A percentile compares a stretch with the other conserved stretches of the same genome.
Conservation (phyloP, 2,797 vertebrate genomes). For the Anisognathus igniventris region DNA sequence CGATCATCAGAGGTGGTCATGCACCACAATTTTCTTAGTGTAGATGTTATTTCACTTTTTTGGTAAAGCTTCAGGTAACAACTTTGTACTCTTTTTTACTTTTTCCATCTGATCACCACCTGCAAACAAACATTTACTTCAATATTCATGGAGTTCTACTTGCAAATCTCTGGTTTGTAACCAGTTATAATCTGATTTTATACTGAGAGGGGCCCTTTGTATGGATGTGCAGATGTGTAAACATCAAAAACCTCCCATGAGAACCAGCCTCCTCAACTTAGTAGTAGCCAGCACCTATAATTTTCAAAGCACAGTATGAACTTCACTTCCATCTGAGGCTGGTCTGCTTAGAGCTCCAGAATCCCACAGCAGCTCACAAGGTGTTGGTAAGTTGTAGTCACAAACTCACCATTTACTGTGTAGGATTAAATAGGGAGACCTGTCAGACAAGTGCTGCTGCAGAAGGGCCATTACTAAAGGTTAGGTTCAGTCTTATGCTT, state of each 20-base stretch:
- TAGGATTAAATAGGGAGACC: background rate
- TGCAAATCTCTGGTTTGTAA: background rate
- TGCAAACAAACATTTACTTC: background rate
- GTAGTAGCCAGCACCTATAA: background rate
- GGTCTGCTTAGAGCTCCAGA: background rate
- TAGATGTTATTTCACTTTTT: background rate
- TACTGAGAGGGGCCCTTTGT: background rate
- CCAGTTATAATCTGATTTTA: background rate
- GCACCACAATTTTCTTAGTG: background rate
- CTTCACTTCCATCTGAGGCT: background rate
- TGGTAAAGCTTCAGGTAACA: background rate
- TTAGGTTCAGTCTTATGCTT: background rate
- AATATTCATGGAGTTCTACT: background rate
- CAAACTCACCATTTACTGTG: background rate
- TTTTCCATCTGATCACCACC: background rate
- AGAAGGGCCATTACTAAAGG: background rate
- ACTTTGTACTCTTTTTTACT: background rate
- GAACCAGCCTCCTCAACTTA: background rate
- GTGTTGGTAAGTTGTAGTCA: background rate
- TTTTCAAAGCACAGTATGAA: background rate
- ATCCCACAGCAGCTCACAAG: background rate
- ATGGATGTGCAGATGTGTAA: background rate
- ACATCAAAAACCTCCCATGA: background rate
- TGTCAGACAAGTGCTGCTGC: background rate
- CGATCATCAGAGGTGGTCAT: background rate